phyloP scores from a whole-genome alignment of 1,140 invertebrate species.

The Myzus persicae region DNA sequence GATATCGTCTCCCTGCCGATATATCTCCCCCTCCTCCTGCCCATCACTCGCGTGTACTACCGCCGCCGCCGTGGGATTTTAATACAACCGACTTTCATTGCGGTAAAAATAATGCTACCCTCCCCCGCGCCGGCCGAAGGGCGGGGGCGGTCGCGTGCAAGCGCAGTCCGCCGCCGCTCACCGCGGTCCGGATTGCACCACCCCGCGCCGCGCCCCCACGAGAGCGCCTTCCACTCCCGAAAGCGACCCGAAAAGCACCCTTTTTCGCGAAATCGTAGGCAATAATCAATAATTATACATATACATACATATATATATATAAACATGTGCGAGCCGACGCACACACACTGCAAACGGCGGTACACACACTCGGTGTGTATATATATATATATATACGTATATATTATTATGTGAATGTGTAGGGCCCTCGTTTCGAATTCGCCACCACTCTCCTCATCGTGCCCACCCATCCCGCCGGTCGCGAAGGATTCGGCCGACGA shows the following conservation, averaged over 20 bases:
- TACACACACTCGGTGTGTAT: neutral
- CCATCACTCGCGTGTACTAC: neutral
- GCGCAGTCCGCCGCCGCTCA: neutral
- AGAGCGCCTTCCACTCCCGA: neutral
- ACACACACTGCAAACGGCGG: neutral
- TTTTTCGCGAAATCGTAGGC: constrained; percentile 45
- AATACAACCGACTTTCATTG: constrained; percentile 55
- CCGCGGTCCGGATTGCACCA: neutral
- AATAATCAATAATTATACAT: constrained; percentile 59
- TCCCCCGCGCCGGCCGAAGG: neutral
- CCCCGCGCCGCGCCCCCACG: neutral
- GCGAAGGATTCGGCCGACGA: constrained; percentile 28
- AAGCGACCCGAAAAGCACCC: constrained; percentile 26
- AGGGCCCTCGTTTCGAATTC: constrained; percentile 22
- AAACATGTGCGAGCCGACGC: neutral
- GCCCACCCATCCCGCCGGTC: neutral
- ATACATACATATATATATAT: neutral
- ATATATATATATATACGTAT: too few species aligned
- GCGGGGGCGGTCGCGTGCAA: constrained; percentile 21
- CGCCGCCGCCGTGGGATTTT: constrained; percentile 32
- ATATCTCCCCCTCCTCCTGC: neutral
- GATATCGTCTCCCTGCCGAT: neutral
- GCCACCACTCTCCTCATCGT: neutral
- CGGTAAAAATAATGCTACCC: constrained; percentile 51
- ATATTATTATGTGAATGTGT: constrained; percentile 6